Evolutionary conservation across 2,113 vertebrate species (phyloP), one percentile per base, ranked within the genome.

Genomic region (Apus apus): DNA sequence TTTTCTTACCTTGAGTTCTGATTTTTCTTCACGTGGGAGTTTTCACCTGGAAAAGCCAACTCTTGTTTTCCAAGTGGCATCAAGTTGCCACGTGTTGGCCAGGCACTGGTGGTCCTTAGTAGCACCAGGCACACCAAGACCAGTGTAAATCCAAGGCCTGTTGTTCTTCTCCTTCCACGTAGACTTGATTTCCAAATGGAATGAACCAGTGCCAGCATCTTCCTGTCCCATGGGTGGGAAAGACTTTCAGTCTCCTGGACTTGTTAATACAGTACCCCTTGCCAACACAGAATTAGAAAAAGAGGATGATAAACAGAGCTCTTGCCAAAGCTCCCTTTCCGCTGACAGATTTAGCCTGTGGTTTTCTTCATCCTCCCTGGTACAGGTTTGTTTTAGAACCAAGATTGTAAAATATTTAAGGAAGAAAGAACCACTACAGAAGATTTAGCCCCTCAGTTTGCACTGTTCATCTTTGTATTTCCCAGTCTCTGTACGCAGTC

Each of bases 281-380:
- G 95, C 91, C 85, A 93, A 21, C 38, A 30, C 0, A 0, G 30
- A 93, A 68, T 91, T 77, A 73, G 53, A 36, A 68, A 45, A 84
- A 51, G 81, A 87, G 34, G 32, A 80, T 70, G 93, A 80, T 80
- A 80, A 94, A 87, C 81, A 95, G 76, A 87, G 19, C 50, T 73
- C 73, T 89, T 91, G 88, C 85, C 93, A 95, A 70, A 65, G 54
- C 64, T 91, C 45, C 38, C 45, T 87, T 51, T 54, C 64, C 1
- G 5, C 58, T 68, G 38, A 32, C 85, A 58, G 85, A 56, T 91
- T 77, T 67, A 87, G 77, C 82, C 73, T 30, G 45, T 15, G 38
- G 64, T 66, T 32, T 87, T 60, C 73, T 89, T 87, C 32, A 0
- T 93, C 81, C 76, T 91, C 70, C 53, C 73, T 56, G 45, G 19